Evolutionary conservation across 2,888 invertebrate genomes (phyloP), one percentile per base, ranked within the genome.

Genomic region (Pollenia labialis): DNA sequence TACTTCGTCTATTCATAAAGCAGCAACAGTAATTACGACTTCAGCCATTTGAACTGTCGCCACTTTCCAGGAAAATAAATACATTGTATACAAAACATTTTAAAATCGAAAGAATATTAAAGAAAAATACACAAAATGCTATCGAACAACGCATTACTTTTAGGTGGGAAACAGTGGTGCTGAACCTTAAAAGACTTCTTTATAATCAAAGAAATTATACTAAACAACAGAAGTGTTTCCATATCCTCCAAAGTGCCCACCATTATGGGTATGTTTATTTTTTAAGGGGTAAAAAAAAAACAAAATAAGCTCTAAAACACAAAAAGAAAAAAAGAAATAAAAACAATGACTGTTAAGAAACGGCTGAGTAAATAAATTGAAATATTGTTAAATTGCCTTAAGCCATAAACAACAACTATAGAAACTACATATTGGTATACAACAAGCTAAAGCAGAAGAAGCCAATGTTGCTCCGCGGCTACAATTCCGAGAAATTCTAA

Each of bases 301-400:
- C 10, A 42, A 72, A 48, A 52, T 48, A 50, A 66, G 44, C 11
- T 56, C 56, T 32, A 56, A 52, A 82, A 74, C 68, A 58, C 14
- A 14, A 32, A 68, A 74, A 16, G 40, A 75, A 81, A 32, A 23
- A 32, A 44, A 75, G 60, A 84, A 72, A 79, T 84, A 84, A 84
- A 72, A 52, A 84, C 83, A 79, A 68, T 79, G 77, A 84, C 83
- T 72, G 64, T 58, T 58, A 66, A 69, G 72, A 84, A 84, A 83
- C 86, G 86, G 75, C 76, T 83, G 80, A 83, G 85, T 80, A 87
- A 87, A 83, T 87, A 85, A 85, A 87, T 85, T 85, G 80, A 83
- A 85, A 85, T 85, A 80, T 85, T 85, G 82, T 79, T 79, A 85
- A 79, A 85, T 81, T 80, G 87, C 87, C 80, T 76, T 58, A 83